These are phyloP conservation scores for Galerucella nymphaeae DNA, from an alignment of 2,888 invertebrate genomes.

Conservation along the genomic window DNA sequence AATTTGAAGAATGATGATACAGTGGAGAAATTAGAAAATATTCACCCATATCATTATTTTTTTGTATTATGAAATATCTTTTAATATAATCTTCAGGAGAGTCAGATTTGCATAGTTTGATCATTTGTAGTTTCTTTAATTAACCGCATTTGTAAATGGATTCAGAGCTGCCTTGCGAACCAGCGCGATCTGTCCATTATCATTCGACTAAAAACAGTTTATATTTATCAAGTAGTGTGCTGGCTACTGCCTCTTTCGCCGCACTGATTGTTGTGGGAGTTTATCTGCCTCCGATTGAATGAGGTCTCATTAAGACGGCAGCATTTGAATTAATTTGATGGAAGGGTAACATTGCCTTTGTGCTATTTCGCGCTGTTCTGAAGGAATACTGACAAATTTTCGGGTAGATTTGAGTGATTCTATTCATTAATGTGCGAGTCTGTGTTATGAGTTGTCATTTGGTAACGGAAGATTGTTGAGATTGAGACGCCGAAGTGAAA, in stretches of 20 bases:
- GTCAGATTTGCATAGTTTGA: constrained; percentile 37
- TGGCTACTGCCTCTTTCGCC: constrained; percentile 29
- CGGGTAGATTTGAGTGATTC: constrained; percentile 29
- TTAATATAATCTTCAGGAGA: constrained; percentile 4
- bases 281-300: constrained; percentile 40
- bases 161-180: constrained; percentile 45
- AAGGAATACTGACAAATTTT: constrained; percentile 27
- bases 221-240: constrained; percentile 47
- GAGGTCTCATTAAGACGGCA: constrained; percentile 42
- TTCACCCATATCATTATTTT: too few relatives aligned
- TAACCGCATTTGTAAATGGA: constrained; percentile 55
- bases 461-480: background rate
- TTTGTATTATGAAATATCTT: too few relatives aligned
- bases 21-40: too few relatives aligned
- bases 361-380: constrained; percentile 21
- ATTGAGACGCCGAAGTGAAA: background rate
- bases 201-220: constrained; percentile 46
- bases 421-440: constrained; percentile 26
- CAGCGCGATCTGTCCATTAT: constrained; percentile 50
- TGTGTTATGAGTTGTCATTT: constrained; percentile 12
- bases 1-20: too few relatives aligned
- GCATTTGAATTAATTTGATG: constrained; percentile 44
- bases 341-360: constrained; percentile 34
- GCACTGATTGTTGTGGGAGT: constrained; percentile 43
- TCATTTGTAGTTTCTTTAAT: constrained; percentile 52